A percentile compares a stretch with the other conserved stretches of the same genome.
These are phyloP conservation scores for Noctua janthina DNA, from an alignment of 2,888 invertebrate genomes.

Conservation along the genomic window DNA sequence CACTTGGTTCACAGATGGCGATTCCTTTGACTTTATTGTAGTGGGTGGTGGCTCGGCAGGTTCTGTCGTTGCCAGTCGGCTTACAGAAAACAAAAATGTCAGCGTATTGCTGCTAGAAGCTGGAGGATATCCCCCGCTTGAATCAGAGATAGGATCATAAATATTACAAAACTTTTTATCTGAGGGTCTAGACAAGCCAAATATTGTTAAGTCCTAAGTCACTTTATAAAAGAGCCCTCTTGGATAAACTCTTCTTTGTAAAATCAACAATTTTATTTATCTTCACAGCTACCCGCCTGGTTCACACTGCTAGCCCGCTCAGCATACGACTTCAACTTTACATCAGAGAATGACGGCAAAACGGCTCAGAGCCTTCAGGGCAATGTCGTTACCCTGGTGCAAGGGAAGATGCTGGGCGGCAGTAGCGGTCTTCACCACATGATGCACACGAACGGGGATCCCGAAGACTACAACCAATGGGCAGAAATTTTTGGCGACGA, in stretches of 20 bases:
- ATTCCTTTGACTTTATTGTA: constrained; percentile 25
- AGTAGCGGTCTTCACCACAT: constrained; percentile 38
- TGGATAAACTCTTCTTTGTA: neutral
- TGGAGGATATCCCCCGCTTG: constrained; percentile 40
- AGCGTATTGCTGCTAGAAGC: constrained; percentile 39
- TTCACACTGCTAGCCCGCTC: constrained; percentile 34
- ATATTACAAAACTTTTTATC: neutral
- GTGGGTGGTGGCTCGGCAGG: constrained; percentile 45
- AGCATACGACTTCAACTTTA: constrained; percentile 34
- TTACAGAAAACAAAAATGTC: constrained; percentile 24
- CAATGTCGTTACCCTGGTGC: constrained; percentile 16
- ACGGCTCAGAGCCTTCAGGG: constrained; percentile 38
- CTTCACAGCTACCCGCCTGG: constrained; percentile 20
- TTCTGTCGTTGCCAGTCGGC: constrained; percentile 27
- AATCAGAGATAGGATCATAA: constrained; percentile 29
- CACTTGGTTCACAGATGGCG: constrained; percentile 20
- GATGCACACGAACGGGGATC: constrained; percentile 36
- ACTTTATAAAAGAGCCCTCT: too few species aligned
- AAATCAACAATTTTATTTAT: neutral
- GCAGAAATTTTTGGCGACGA: constrained; percentile 16
- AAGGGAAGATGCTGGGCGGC: constrained; percentile 45
- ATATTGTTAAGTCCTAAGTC: neutral
- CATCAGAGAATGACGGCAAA: constrained; percentile 34
- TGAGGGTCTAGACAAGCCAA: neutral
- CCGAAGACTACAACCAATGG: constrained; percentile 40